A percentile compares a stretch with the other conserved stretches of the same genome.
Conservation (phyloP, 1,140 invertebrate genomes). For the Calycopis cecrops region DNA sequence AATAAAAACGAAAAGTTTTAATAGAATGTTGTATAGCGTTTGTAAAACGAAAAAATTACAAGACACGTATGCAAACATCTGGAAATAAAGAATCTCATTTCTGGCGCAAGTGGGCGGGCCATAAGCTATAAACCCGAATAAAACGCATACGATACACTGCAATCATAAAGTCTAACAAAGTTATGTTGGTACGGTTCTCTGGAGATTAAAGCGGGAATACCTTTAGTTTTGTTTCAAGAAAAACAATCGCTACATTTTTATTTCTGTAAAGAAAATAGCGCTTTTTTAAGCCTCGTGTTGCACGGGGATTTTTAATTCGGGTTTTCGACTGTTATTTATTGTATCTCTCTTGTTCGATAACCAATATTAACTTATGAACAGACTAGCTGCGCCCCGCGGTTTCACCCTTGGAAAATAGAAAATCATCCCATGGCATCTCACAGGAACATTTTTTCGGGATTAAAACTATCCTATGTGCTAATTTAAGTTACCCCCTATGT, state of each 20-base stretch:
- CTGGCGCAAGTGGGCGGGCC: slow-evolving; percentile 8
- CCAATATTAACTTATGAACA: slow-evolving; percentile 5
- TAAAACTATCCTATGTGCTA: too few relatives aligned
- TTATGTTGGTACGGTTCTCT: slow-evolving; percentile 1
- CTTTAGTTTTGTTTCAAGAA: slow-evolving; percentile 8
- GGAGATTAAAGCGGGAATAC: slow-evolving; percentile 9
- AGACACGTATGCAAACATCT: slow-evolving; percentile 6
- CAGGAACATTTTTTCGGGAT: too few relatives aligned
- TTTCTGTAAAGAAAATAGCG: too few relatives aligned
- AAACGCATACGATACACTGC: slow-evolving; percentile 9
- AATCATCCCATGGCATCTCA: too few relatives aligned
- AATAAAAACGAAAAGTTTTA: background rate
- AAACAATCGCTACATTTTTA: slow-evolving; percentile 2
- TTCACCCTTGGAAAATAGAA: too few relatives aligned
- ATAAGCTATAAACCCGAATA: slow-evolving; percentile 7
- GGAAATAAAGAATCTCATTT: slow-evolving; percentile 9
- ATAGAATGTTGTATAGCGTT: slow-evolving; percentile 4
- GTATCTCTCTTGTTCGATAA: background rate
- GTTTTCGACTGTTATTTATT: too few relatives aligned
- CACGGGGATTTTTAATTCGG: too few relatives aligned
- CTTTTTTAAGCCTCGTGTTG: too few relatives aligned
- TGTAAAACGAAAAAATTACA: slow-evolving; percentile 4
- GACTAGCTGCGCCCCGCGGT: too few relatives aligned
- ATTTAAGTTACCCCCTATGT: too few relatives aligned
- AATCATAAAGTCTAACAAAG: slow-evolving; percentile 10